Base-by-base conservation (phyloP, 1,140 invertebrate genomes). In the Acromyrmex heyeri region DNA sequence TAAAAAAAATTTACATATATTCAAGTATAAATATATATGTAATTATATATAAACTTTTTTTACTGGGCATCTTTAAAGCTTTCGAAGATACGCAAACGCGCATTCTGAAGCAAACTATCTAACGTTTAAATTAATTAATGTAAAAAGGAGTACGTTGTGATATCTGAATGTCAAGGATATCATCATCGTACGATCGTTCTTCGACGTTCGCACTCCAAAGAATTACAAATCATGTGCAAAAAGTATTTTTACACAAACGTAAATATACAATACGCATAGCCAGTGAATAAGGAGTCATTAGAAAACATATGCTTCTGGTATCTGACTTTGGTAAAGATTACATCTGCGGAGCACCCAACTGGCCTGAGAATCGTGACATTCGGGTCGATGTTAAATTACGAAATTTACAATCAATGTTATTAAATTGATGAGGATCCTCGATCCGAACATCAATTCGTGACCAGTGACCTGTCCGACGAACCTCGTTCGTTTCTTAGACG, bases 271-370 rank as follows among this genome's bases (percentile, higher is more conserved):
- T 38, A 27, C 18, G 38, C 18, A 34, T 55, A 18, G 27, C 61
- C 61, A 48, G 27, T n/a, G 38, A 61, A 48, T 61, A 73, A 73
- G n/a, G 50, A n/a, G 34, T 62, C 16, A 44, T 77, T 77, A 44
- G n/a, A 38, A 70, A 57, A 44, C 30, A 4, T 65, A 69, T 44
- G 65, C 50, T 70, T 70, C 78, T 81, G 64, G 65, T 81, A 81
- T 70, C 55, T 70, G 50, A n/a, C 78, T 81, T 81, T 81, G 78
- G 78, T 81, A 81, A 81, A 48, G 16, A 79, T 69, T 57, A 69
- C n/a, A 50, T 30, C 50, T 69, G 30, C 53, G 62, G 65, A 78
- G 65, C 38, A 67, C 62, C 38, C 10, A 44, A 10, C 38, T 34
- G 61, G 24, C 16, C 48, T 18, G 62, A 67, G 14, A 16, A 38